Base-by-base conservation (phyloP, 2,797 vertebrate species). In the Falco peregrinus region DNA sequence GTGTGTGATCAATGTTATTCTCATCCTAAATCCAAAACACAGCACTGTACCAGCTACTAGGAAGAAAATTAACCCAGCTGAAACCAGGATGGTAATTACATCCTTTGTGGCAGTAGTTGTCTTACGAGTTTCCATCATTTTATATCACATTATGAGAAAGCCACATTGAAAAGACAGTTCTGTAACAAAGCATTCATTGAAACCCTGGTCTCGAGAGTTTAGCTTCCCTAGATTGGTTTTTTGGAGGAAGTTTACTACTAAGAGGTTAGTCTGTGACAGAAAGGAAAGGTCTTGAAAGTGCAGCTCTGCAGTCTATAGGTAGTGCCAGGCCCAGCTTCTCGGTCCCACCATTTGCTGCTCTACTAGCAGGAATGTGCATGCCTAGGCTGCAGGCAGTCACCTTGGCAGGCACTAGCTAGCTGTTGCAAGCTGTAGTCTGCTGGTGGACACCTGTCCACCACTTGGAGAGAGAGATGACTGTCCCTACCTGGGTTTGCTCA, bases 281-380 rank as follows among this genome's bases (percentile, higher is more conserved):
- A n/a, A 77, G 48, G 43, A 70, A 76, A 41, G 11, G 31, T 69
- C 41, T 76, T 69, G 21, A 16, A 8, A 1, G 1, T 8, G 3
- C 17, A 43, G 24, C 10, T 93, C 4, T 69, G 60, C 17, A 11
- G 9, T 41, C 37, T 47, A 14, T 39, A 11, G 19, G 10, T 76
- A 31, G 9, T 53, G 15, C n/a, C 13, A 45, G 16, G 22, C 37
- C 13, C 3, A 2, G 13, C 37, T 56, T 28, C 75, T 69, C 45
- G 12, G 2, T 73, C 50, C 39, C 31, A 6, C 16, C 9, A 5
- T 29, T 64, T 5, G 0, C 51, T 22, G 3, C 25, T 29, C 67
- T 56, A 4, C 15, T 35, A 26, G 11, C 33, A 41, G 63, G 26
- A 35, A 10, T 43, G 14, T 5, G 31, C 28, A 61, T 43, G 56